Percentiles rank a stretch among this genome's conserved stretches.
Evolutionary conservation across 2,113 vertebrate species (phyloP).

Genomic region (Channa argus): DNA sequence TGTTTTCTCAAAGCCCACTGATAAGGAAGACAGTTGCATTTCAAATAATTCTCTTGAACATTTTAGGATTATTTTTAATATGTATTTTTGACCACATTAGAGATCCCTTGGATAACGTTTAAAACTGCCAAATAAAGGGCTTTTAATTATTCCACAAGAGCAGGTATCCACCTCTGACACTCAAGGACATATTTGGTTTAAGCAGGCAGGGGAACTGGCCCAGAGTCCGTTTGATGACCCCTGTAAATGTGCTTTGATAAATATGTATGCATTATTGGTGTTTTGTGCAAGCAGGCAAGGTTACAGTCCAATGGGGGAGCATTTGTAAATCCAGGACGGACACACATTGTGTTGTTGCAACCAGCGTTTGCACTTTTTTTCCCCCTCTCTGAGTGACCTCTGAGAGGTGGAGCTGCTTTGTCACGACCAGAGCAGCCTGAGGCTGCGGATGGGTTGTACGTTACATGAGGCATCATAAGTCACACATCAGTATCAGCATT

Average conservation of each 20-base stretch:
- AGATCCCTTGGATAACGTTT: slow-evolving; percentile 63
- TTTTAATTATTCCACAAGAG: slow-evolving; percentile 53
- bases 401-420: slow-evolving; percentile 36
- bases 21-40: slow-evolving; percentile 5
- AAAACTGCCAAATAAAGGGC: slow-evolving; percentile 51
- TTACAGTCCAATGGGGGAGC: slow-evolving; percentile 55
- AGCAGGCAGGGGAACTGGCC: slow-evolving; percentile 26
- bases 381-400: slow-evolving; percentile 16
- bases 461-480: slow-evolving; percentile 27
- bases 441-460: background rate
- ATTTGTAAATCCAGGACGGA: slow-evolving; percentile 53
- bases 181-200: slow-evolving; percentile 59
- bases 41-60: slow-evolving; percentile 41
- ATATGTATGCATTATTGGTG: slow-evolving; percentile 65
- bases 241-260: slow-evolving; percentile 60
- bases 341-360: slow-evolving; percentile 40
- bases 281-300: slow-evolving; percentile 51
- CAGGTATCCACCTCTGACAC: slow-evolving; percentile 54
- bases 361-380: slow-evolving; percentile 8
- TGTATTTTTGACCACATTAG: slow-evolving; percentile 29
- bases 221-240: slow-evolving; percentile 48
- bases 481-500: background rate
- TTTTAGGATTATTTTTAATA: background rate
- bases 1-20: background rate
- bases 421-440: slow-evolving; percentile 14